These are phyloP conservation scores for Epinotia nisella DNA, from an alignment of 2,888 invertebrate species.

Conservation along the genomic window DNA sequence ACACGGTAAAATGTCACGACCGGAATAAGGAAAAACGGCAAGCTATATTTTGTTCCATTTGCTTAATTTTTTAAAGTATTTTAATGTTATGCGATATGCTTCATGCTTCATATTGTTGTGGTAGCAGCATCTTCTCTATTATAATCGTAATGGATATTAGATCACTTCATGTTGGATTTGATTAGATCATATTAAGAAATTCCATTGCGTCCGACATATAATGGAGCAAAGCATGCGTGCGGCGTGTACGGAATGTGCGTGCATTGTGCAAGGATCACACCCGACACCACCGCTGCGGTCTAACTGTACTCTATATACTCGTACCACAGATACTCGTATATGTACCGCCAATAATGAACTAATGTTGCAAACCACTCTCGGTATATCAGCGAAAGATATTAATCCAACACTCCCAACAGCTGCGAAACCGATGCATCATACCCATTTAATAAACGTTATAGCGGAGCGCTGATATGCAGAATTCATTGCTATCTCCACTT, in stretches of 20 bases:
- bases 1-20: constrained; percentile 20
- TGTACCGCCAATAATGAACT: constrained; percentile 37
- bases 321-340: too few species aligned
- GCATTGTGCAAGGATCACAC: constrained; percentile 66
- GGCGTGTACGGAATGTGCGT: constrained; percentile 58
- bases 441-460: constrained; percentile 43
- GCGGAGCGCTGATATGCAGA: constrained; percentile 50
- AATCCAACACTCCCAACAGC: constrained; percentile 49
- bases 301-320: constrained; percentile 55
- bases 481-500: constrained; percentile 54
- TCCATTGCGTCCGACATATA: constrained; percentile 48
- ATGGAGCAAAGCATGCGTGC: constrained; percentile 46
- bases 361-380: constrained; percentile 52
- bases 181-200: constrained; percentile 54
- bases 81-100: background rate
- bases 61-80: background rate
- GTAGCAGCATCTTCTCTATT: constrained; percentile 2
- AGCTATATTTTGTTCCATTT: background rate
- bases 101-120: background rate
- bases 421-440: constrained; percentile 52
- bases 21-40: background rate
- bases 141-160: constrained; percentile 34
- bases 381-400: constrained; percentile 56
- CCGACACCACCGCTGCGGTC: constrained; percentile 62
- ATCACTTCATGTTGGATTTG: constrained; percentile 25